These are phyloP conservation scores for Melieria crassipennis DNA, from an alignment of 2,888 invertebrate species.

Conservation along the genomic window DNA sequence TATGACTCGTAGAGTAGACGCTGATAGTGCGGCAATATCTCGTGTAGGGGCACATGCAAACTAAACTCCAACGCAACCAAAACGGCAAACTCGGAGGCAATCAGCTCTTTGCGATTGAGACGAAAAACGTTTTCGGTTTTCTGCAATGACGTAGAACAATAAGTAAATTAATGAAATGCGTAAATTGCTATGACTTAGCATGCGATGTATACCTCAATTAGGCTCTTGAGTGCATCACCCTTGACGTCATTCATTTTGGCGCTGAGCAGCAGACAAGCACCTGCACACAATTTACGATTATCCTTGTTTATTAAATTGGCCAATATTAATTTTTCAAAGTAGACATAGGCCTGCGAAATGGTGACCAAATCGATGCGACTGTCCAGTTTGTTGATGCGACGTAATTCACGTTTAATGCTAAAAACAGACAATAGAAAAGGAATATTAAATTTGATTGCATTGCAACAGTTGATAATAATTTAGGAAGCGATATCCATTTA, in stretches of 20 bases:
- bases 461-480: too few relatives aligned
- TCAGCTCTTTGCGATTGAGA: slow-evolving; percentile 87
- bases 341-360: slow-evolving; percentile 97
- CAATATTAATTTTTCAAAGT: slow-evolving; percentile 95
- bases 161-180: not conserved
- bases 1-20: slow-evolving; percentile 92
- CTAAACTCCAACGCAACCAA: slow-evolving; percentile 95
- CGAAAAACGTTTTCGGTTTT: slow-evolving; percentile 92
- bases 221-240: slow-evolving; percentile 83
- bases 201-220: slow-evolving; percentile 81
- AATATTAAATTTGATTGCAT: not conserved
- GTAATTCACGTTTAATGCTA: slow-evolving; percentile 95
- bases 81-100: slow-evolving; percentile 93
- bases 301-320: slow-evolving; percentile 92
- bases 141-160: slow-evolving; percentile 66
- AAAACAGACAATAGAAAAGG: slow-evolving; percentile 45
- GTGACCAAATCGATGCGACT: slow-evolving; percentile 86
- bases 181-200: not conserved
- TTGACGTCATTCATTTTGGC: slow-evolving; percentile 98
- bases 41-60: slow-evolving; percentile 89
- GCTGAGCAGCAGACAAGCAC: slow-evolving; percentile 91
- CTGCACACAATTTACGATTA: slow-evolving; percentile 95
- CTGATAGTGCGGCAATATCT: slow-evolving; percentile 95
- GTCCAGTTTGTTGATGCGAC: slow-evolving; percentile 88
- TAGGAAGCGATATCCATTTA: too few relatives aligned